Percentiles rank a stretch among this genome's conserved stretches.
These are phyloP conservation scores for Phodopus roborovskii DNA, from an alignment of 2,113 vertebrate genomes.

Conservation along the genomic window DNA sequence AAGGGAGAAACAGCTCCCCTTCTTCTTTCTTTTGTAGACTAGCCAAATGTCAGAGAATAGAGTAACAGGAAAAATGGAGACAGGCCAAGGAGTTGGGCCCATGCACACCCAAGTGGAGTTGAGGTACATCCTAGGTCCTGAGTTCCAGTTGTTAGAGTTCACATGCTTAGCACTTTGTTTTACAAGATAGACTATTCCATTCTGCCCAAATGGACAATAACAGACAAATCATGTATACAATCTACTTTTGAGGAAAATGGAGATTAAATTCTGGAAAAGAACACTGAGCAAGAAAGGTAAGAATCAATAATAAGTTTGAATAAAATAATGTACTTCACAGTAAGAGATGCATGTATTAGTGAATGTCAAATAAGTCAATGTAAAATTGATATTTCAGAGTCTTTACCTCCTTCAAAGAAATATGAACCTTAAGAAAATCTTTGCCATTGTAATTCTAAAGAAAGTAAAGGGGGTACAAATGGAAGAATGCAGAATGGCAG, in stretches of 20 bases:
- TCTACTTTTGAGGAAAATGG: not conserved
- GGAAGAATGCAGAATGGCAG: slow-evolving; percentile 70
- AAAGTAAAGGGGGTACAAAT: slow-evolving; percentile 71
- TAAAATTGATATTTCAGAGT: slow-evolving; percentile 54
- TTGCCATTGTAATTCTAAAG: slow-evolving; percentile 72
- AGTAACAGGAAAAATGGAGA: not conserved
- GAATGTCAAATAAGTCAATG: slow-evolving; percentile 41
- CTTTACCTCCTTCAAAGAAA: slow-evolving; percentile 64
- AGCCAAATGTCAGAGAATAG: not conserved
- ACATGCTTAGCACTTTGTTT: not conserved
- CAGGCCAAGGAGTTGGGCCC: not conserved
- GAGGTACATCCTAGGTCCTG: not conserved
- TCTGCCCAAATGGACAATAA: not conserved
- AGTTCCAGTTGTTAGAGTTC: not conserved
- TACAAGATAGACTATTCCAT: not conserved
- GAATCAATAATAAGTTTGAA: not conserved
- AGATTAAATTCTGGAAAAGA: slow-evolving; percentile 31
- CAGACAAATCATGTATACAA: not conserved
- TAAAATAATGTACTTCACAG: not conserved
- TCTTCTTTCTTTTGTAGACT: not conserved
- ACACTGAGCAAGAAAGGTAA: slow-evolving; percentile 12
- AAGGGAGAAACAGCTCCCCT: not conserved
- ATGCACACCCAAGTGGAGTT: not conserved
- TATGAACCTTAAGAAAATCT: slow-evolving; percentile 71
- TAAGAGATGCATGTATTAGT: not conserved